Conservation (phyloP, 2,113 vertebrate genomes). For the Mus pahari region DNA sequence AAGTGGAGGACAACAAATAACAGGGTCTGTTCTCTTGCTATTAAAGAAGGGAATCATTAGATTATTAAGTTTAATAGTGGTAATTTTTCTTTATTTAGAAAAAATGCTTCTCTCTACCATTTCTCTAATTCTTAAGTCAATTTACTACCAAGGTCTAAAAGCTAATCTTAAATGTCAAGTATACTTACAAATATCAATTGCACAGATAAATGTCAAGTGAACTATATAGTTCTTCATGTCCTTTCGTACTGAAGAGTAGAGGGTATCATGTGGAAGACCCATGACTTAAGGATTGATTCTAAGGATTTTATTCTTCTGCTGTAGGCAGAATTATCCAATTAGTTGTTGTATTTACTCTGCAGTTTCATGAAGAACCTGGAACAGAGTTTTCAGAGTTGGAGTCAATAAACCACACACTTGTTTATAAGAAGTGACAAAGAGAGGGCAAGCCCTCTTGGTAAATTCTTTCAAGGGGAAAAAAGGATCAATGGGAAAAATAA, state of each 20-base stretch:
- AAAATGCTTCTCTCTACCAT: constrained; percentile 32
- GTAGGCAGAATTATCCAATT: constrained; percentile 29
- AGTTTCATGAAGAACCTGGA: constrained; percentile 36
- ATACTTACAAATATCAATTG: constrained; percentile 74
- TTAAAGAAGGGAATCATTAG: constrained; percentile 42
- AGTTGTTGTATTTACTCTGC: constrained; percentile 47
- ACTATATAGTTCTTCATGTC: constrained; percentile 50
- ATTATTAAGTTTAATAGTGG: constrained; percentile 50
- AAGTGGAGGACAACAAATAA: constrained; percentile 33
- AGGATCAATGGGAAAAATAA: constrained; percentile 48
- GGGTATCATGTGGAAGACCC: not conserved
- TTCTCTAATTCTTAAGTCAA: constrained; percentile 62
- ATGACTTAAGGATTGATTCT: constrained; percentile 42
- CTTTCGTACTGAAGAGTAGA: constrained; percentile 46
- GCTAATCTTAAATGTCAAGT: constrained; percentile 75
- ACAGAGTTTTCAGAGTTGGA: constrained; percentile 56
- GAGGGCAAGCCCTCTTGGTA: constrained; percentile 45
- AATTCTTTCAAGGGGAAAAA: constrained; percentile 62
- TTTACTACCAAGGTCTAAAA: constrained; percentile 57
- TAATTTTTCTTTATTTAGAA: constrained; percentile 29
- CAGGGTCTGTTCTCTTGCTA: constrained; percentile 5
- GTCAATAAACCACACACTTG: constrained; percentile 62
- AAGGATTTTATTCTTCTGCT: constrained; percentile 55
- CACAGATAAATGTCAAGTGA: constrained; percentile 76
- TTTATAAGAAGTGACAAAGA: constrained; percentile 62